A percentile compares a stretch with the other conserved stretches of the same genome.
Conservation (phyloP, 2,888 invertebrate genomes). For the Lampropteryx suffumata region DNA sequence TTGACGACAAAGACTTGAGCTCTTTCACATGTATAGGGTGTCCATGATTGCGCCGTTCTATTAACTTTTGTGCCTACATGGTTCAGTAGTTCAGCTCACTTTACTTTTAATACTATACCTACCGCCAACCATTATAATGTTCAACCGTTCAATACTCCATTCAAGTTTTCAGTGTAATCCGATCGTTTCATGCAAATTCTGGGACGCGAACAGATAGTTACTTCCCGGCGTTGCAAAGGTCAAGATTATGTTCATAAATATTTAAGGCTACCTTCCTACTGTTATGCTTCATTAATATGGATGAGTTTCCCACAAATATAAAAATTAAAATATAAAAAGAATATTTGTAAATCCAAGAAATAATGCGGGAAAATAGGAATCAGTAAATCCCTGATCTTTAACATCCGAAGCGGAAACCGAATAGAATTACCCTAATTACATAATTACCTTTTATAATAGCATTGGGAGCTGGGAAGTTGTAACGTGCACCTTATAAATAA, state of each 20-base stretch:
- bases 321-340: background rate
- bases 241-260: conserved; percentile 8
- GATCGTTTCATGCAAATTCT: background rate
- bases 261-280: conserved; percentile 3
- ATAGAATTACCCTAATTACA: conserved; percentile 22
- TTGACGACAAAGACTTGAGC: background rate
- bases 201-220: background rate
- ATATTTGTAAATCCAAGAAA: background rate
- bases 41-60: no score
- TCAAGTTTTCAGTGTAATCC: background rate
- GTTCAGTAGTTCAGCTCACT: background rate
- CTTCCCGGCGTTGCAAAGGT: background rate
- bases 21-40: background rate
- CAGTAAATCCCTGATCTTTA: conserved; percentile 6
- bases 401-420: conserved; percentile 11
- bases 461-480: conserved; percentile 35
- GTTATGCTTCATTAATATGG: conserved; percentile 1
- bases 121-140: background rate
- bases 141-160: background rate
- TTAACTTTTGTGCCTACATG: no score
- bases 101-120: no score
- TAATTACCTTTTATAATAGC: conserved; percentile 31
- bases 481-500: conserved; percentile 71
- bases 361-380: background rate
- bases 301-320: background rate